Percentiles rank a stretch among this genome's conserved stretches.
Conservation (phyloP, 2,888 invertebrate genomes). For the Stomorhina lunata region DNA sequence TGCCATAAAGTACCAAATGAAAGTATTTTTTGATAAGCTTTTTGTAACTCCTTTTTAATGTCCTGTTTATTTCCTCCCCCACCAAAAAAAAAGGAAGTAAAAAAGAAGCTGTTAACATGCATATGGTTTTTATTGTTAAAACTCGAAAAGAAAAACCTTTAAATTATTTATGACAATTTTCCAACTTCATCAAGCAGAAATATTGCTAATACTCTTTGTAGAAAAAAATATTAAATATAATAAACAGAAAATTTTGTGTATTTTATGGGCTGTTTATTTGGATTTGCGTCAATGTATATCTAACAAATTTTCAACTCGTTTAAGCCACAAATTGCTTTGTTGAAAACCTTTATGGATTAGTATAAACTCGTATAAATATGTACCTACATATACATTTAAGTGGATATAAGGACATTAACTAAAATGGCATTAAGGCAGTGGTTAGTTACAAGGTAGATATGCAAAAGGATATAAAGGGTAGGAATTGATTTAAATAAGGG, state of each 20-base stretch:
- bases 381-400: background rate
- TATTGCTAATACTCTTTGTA: slow-evolving; percentile 47
- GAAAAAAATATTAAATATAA: background rate
- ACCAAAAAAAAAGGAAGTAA: background rate
- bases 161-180: slow-evolving; percentile 46
- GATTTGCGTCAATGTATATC: slow-evolving; percentile 20
- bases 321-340: slow-evolving; percentile 48
- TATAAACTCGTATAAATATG: background rate
- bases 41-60: background rate
- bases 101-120: background rate
- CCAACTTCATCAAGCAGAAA: slow-evolving; percentile 45
- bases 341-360: slow-evolving; percentile 23
- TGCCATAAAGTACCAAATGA: background rate
- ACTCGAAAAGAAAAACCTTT: background rate
- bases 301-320: slow-evolving; percentile 63
- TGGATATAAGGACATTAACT: too few relatives aligned
- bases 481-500: too few relatives aligned
- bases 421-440: too few relatives aligned
- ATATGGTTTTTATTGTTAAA: background rate
- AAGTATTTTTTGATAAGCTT: background rate
- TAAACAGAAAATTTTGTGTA: slow-evolving; percentile 6
- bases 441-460: too few relatives aligned
- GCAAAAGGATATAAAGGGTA: too few relatives aligned
- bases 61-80: background rate
- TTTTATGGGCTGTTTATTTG: slow-evolving; percentile 40